Base-by-base conservation (phyloP, 2,797 vertebrate species). In the Catostomus latipinnis region DNA sequence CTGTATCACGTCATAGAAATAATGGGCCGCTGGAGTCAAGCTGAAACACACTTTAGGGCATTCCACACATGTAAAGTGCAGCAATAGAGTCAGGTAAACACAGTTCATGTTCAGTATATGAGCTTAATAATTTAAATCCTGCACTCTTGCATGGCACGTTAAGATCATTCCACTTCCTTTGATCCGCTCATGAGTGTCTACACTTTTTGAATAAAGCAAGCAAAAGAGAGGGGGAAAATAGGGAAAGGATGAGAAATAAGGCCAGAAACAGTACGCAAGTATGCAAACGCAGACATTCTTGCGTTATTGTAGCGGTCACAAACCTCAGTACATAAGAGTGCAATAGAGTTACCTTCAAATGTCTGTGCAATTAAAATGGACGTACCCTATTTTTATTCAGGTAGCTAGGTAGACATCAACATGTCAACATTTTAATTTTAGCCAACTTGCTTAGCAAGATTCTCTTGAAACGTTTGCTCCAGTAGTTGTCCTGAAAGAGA, bases 101-200 rank as follows among this genome's bases (percentile, higher is more conserved):
- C 61, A 62, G 34, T 34, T 34, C 68, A 49, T 56, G 18, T 67
- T 75, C 58, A 43, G 54, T 45, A 57, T 75, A 54, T 58, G 18
- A 52, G 16, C 69, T 74, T 74, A 77, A 82, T 85, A 75, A 85
- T 81, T 83, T 22, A 82, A 77, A 80, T 66, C 54, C 13, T 14
- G 11, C 10, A 58, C 73, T 70, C 68, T 50, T 74, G 58, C 50
- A 50, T 81, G 81, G 65, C 73, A 74, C 13, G 45, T 76, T 77
- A 71, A 83, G 48, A 81, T 72, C 58, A 50, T 58, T 79, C 14
- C 50, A 58, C 68, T 71, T 81, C 66, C 58, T 54, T 69, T 73
- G 58, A 66, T 73, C 67, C 78, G 50, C 18, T 68, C 50, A 66
- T 12, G 66, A 50, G 78, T 71, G 61, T 74, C 52, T 13, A 45